phyloP scores from a whole-genome alignment of 2,888 invertebrate genomes.

The Drosophila anceps region DNA sequence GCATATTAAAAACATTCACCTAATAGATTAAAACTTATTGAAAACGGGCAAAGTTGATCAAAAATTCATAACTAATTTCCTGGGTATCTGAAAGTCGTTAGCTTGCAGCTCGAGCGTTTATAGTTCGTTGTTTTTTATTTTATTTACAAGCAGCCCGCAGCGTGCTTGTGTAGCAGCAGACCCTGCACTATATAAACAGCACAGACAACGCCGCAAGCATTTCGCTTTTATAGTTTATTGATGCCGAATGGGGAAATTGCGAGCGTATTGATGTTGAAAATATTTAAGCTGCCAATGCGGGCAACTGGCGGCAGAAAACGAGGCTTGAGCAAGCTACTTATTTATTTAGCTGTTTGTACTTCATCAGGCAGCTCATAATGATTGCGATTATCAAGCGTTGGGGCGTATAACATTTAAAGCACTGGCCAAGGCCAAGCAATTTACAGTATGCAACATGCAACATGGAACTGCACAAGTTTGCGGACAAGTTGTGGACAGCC shows the following conservation, averaged over 20 bases:
- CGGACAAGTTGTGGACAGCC: conserved; percentile 64
- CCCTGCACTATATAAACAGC: conserved; percentile 45
- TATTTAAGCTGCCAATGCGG: conserved; percentile 61
- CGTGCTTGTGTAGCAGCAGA: conserved; percentile 27
- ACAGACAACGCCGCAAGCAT: conserved; percentile 70
- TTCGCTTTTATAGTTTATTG: conserved; percentile 79
- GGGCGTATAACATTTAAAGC: conserved; percentile 65
- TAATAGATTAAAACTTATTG: neutral
- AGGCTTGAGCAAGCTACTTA: conserved; percentile 41
- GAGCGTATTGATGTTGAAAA: conserved; percentile 74
- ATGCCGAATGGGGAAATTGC: conserved; percentile 72
- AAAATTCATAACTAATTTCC: neutral
- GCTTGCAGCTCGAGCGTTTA: neutral
- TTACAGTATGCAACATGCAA: conserved; percentile 25
- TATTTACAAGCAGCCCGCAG: conserved; percentile 53
- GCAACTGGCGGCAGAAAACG: conserved; percentile 8
- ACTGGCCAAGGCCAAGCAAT: conserved; percentile 16
- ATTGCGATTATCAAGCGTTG: conserved; percentile 60
- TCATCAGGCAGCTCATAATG: conserved; percentile 74
- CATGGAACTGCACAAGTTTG: conserved; percentile 42
- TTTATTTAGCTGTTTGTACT: conserved; percentile 74
- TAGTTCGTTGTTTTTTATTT: conserved; percentile 33
- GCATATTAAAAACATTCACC: neutral
- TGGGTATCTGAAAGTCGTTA: neutral
- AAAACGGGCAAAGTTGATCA: neutral